Base-by-base conservation (phyloP, 1,140 invertebrate species). In the Zeugodacus cucurbitae region DNA sequence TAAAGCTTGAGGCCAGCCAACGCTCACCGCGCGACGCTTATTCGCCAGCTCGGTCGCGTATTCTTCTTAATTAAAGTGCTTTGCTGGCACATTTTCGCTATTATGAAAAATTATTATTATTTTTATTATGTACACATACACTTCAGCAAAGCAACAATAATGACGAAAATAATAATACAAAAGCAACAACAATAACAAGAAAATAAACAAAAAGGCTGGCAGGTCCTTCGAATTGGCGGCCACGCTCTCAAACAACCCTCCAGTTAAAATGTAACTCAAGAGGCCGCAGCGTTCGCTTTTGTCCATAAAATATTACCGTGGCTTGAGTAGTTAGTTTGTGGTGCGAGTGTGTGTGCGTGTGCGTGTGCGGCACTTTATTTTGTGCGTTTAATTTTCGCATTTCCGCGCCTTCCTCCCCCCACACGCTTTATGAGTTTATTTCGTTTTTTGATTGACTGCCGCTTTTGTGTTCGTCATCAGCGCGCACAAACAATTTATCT, bases 401-500 rank as follows among this genome's bases (percentile, higher is more conserved):
- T 88, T 82, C 87, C 67, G 64, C 44, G 26, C 44, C 17, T 34
- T 88, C 62, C 22, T 59, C 48, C 22, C 54, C 64, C 34, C 67
- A 74, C 41, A 29, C 74, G n/a, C 34, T 82, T 86, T 48, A 11
- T 11, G n/a, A 8, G 3, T 44, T 82, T 54, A 48, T 26, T 82
- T 82, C 74, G 26, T 82, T 82, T 82, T 70, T 82, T 82, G 74
- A 82, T 67, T 87, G 87, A 87, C 58, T 67, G 87, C 26, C 87
- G 59, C 87, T 87, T 70, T 87, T 86, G 41, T 86, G 10, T 8
- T 86, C 57, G 54, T 86, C 85, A 59, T 59, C 85, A 57, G 58
- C 62, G 91, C 89, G 91, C 89, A 91, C 91, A 92, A 92, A 92
- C 91, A 92, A 92, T 92, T 92, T 92, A 92, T 90, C 89, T 92